Conservation (phyloP, 2,113 vertebrate species). For the Grantiella picta region DNA sequence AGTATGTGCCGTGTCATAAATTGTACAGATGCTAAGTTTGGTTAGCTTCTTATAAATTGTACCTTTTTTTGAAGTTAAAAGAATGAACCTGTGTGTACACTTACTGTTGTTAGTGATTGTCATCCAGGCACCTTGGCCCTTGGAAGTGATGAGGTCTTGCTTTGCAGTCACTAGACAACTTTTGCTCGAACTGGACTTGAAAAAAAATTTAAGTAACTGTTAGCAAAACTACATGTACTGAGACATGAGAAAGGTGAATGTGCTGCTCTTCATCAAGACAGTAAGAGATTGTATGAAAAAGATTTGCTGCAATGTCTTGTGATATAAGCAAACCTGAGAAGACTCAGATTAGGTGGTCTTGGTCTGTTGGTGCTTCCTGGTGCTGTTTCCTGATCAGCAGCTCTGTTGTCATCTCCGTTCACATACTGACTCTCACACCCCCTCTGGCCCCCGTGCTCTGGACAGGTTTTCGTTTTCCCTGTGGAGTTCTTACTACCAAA, state of each 20-base stretch:
- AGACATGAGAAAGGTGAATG: background rate
- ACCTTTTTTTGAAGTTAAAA: background rate
- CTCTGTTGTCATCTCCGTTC: background rate
- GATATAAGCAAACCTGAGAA: background rate
- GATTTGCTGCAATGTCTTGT: background rate
- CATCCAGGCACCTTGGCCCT: background rate
- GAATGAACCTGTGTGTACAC: accelerated
- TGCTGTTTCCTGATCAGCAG: background rate
- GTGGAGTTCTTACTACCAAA: background rate
- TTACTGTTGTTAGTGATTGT: background rate
- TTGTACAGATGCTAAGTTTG: background rate
- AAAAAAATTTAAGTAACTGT: background rate
- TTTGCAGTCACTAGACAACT: background rate
- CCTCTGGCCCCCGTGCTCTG: accelerated
- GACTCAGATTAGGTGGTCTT: accelerated
- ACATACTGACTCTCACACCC: accelerated
- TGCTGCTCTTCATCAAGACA: background rate
- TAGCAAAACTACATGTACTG: background rate
- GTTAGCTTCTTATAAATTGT: background rate
- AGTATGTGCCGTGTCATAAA: background rate
- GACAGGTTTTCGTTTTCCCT: background rate
- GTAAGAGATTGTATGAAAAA: background rate
- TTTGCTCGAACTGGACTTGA: background rate
- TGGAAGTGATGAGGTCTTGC: background rate
- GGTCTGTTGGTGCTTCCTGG: accelerated